phyloP scores from a whole-genome alignment of 2,797 vertebrate species.

The Chrysolophus pictus region DNA sequence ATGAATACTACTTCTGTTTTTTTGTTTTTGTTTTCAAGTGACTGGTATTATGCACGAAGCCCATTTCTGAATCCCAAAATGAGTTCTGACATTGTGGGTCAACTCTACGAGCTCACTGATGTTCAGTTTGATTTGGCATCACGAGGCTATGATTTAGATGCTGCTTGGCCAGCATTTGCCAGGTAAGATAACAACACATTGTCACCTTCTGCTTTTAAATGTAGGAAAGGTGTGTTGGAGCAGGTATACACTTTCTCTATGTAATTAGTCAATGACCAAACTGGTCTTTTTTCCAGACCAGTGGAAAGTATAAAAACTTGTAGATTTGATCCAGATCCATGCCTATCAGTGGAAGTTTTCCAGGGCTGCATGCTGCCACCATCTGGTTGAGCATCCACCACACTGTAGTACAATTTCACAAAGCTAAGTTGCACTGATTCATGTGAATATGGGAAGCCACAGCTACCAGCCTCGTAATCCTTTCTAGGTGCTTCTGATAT shows the following conservation, averaged over 20 bases:
- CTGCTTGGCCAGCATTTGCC: constrained; percentile 94
- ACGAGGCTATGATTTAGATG: constrained; percentile 93
- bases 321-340: neutral
- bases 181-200: constrained; percentile 79
- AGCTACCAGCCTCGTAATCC: neutral
- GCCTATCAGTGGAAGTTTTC: neutral
- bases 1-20: neutral
- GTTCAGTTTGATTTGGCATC: constrained; percentile 95
- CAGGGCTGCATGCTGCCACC: neutral
- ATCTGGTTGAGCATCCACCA: neutral
- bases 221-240: neutral
- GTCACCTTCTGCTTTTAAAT: neutral
- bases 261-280: neutral
- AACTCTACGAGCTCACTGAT: constrained; percentile 95
- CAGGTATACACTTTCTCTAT: neutral
- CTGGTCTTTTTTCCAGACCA: neutral
- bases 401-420: neutral
- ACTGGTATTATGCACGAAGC: constrained; percentile 95
- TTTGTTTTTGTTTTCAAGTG: constrained; percentile 77
- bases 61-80: constrained; percentile 92
- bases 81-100: constrained; percentile 90
- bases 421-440: neutral
- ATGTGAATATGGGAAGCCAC: neutral
- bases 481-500: neutral
- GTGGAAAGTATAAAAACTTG: neutral